Evolutionary conservation across 2,888 invertebrate genomes (phyloP), one percentile per base, ranked within the genome.

Genomic region (Eupithecia exiguata): DNA sequence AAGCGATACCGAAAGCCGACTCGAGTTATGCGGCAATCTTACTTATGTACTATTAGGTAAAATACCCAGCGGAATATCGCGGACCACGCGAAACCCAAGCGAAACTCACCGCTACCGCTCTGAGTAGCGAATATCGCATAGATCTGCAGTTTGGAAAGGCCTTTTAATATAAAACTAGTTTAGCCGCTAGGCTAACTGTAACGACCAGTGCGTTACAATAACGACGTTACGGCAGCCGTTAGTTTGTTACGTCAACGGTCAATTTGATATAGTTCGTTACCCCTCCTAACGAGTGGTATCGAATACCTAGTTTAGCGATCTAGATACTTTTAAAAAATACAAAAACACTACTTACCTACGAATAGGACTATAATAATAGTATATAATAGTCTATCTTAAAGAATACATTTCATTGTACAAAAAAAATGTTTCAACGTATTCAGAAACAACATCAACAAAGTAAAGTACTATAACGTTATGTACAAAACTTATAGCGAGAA

Each of bases 401-500:
- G 16, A 46, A 46, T 46, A 7, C n/a, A 49, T 49, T 49, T 49
- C 0, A 49, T 49, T 49, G n/a, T 9, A 21, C 49, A 49, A 10
- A 49, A 9, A 49, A 9, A n/a, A n/a, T n/a, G 3, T 5, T 16
- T n/a, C 4, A 21, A 21, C 10, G 21, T 58, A 14, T 25, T 25
- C 12, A 25, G 12, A 58, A 25, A 58, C 58, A 58, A 25, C 1
- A 12, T 21, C 10, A 10, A 53, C 49, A 49, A 49, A 49, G 61
- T 14, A 58, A 1, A 30, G 7, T 36, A 63, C 40, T 25, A 25
- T 40, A 25, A 40, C 36, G 40, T 38, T 2, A 65, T 65, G 40
- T 38, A 65, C 63, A 43, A 66, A 78, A 74, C 71, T 74, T 72
- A 72, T 43, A 70, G 61, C 65, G 71, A 68, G 76, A 84, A 87